A percentile compares a stretch with the other conserved stretches of the same genome.
phyloP scores from a whole-genome alignment of 2,888 invertebrate genomes.

The Pinctada fucata region DNA sequence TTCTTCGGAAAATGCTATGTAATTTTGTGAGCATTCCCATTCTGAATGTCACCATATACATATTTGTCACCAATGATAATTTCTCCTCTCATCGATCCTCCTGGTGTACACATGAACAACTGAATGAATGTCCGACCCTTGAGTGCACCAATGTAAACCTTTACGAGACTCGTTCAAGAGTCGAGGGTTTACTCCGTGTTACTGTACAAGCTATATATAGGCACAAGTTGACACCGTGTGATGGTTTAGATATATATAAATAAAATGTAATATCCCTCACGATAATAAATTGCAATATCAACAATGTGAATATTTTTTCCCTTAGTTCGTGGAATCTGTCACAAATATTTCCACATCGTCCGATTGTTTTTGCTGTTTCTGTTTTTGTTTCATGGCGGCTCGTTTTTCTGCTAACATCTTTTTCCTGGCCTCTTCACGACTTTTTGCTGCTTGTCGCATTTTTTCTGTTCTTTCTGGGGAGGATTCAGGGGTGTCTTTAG shows the following conservation, averaged over 20 bases:
- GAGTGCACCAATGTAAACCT: background rate
- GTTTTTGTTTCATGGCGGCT: conserved; percentile 77
- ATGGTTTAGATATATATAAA: no score
- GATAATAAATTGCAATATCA: background rate
- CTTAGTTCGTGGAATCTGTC: conserved; percentile 33
- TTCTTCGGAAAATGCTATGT: no score
- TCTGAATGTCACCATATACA: no score
- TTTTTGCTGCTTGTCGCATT: conserved; percentile 72
- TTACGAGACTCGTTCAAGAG: background rate
- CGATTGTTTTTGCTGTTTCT: conserved; percentile 38
- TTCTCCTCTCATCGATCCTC: no score
- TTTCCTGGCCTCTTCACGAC: conserved; percentile 83
- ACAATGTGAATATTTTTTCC: background rate
- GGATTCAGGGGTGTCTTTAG: conserved; percentile 68
- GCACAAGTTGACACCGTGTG: no score
- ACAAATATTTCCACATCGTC: conserved; percentile 56
- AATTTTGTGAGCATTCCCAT: no score
- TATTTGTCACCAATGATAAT: no score
- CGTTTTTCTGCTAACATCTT: conserved; percentile 88
- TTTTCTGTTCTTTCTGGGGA: conserved; percentile 68
- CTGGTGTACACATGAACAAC: no score
- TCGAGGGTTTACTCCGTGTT: no score
- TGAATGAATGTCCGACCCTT: no score
- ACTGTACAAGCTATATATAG: no score
- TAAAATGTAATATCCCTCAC: background rate